Evolutionary conservation across 2,888 invertebrate genomes (phyloP), one percentile per base, ranked within the genome.

Genomic region (Cephus sareptanus): DNA sequence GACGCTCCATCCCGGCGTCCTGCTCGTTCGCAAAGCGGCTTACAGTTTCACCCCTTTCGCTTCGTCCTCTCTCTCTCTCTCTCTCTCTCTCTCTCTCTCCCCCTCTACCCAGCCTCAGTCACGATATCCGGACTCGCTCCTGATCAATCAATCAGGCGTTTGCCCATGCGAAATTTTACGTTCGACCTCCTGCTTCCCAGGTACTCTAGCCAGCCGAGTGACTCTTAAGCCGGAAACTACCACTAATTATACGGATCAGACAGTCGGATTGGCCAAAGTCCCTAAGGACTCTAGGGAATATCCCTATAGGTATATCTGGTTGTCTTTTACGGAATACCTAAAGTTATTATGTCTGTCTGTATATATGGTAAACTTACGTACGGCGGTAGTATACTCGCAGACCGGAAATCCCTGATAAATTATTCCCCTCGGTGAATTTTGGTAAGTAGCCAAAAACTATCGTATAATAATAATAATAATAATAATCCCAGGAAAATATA

Each of bases 21-120:
- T 85, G 84, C 83, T 83, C 84, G 89, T 85, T 89, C 88, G 87
- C 86, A 90, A 90, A 90, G 89, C 90, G 87, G 90, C 90, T 90
- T 90, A 90, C 86, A 87, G 87, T 86, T 87, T 87, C 88, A 85
- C 83, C 88, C 86, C 88, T 83, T 85, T 79, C 78, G 2, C 56
- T 56, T 56, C 23, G 23, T 56, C 40, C 73, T 73, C 33, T 81
- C 80, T 82, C 81, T 56, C 74, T 34, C 23, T 68, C 31, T 40
- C 75, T 31, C 35, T 30, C 34, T 6, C n/a, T 37, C 56, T 56
- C 74, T 34, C 23, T 68, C 31, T 40, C 75, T 31, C 35, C 15
- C 34, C 13, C n/a, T 37, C 56, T 56, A 9, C 56, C 15, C 23
- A 56, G 23, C 56, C 23, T 23, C 56, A 23, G 23, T 23, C 56